Conservation (phyloP, 2,888 invertebrate species). For the Drosophila basisetae region DNA sequence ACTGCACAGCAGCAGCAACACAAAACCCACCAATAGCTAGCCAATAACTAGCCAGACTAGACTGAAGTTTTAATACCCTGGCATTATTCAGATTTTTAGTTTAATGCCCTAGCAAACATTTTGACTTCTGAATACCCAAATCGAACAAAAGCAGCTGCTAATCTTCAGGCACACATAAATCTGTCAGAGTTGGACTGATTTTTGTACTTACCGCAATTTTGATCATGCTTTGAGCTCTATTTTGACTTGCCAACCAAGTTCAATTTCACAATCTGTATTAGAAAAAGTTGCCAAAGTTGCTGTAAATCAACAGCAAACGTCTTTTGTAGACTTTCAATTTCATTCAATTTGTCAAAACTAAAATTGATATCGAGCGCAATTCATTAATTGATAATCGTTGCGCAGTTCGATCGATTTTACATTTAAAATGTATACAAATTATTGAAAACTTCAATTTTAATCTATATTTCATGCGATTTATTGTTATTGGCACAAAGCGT, state of each 20-base stretch:
- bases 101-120: neutral
- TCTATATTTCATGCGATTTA: neutral
- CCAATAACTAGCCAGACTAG: neutral
- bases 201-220: neutral
- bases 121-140: neutral
- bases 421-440: neutral
- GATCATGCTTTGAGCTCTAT: neutral
- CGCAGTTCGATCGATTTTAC: neutral
- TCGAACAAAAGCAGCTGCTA: neutral
- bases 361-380: neutral
- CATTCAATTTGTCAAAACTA: neutral
- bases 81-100: neutral
- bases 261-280: neutral
- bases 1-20: constrained; percentile 10
- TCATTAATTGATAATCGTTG: neutral
- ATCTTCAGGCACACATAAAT: neutral
- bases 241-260: neutral
- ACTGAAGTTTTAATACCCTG: constrained; percentile 5
- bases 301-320: neutral
- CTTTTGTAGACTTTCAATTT: no score
- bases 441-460: neutral
- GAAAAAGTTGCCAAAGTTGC: neutral
- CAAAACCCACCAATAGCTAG: neutral
- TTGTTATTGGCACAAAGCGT: neutral
- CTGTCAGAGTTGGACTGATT: neutral